phyloP scores from a whole-genome alignment of 2,113 vertebrate genomes.

The Upupa epops region DNA sequence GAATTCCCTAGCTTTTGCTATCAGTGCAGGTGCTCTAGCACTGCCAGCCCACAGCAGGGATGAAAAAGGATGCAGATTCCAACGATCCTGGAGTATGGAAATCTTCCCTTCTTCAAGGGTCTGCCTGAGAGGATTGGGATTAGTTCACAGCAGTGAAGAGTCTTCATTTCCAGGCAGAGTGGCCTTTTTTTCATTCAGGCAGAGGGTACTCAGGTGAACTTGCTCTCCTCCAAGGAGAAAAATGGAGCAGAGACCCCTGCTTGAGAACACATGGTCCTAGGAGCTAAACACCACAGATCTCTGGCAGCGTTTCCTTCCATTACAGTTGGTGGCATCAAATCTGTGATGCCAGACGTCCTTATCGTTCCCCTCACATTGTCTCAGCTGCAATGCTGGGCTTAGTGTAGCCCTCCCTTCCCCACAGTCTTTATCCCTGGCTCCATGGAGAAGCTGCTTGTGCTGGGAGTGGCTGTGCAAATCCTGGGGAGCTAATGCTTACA shows the following conservation, averaged over 20 bases:
- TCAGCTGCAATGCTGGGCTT: neutral
- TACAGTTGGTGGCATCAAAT: neutral
- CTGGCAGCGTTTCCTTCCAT: neutral
- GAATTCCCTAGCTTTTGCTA: neutral
- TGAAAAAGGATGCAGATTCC: neutral
- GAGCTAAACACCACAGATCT: neutral
- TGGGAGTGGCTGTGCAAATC: neutral
- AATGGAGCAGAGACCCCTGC: neutral
- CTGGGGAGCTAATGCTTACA: neutral
- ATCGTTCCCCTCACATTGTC: neutral
- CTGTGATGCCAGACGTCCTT: neutral
- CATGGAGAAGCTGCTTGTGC: neutral
- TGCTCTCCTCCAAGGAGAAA: neutral
- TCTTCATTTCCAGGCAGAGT: neutral
- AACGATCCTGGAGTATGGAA: neutral
- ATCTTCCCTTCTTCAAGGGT: neutral
- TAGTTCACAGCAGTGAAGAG: neutral
- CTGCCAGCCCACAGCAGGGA: neutral
- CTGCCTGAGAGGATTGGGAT: neutral
- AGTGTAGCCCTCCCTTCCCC: neutral
- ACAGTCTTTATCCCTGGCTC: neutral
- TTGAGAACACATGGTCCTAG: neutral
- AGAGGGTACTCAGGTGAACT: neutral
- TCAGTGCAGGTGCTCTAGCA: accelerated
- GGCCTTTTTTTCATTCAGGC: neutral